phyloP scores from a whole-genome alignment of 2,888 invertebrate species.

The Anticlea derivata region DNA sequence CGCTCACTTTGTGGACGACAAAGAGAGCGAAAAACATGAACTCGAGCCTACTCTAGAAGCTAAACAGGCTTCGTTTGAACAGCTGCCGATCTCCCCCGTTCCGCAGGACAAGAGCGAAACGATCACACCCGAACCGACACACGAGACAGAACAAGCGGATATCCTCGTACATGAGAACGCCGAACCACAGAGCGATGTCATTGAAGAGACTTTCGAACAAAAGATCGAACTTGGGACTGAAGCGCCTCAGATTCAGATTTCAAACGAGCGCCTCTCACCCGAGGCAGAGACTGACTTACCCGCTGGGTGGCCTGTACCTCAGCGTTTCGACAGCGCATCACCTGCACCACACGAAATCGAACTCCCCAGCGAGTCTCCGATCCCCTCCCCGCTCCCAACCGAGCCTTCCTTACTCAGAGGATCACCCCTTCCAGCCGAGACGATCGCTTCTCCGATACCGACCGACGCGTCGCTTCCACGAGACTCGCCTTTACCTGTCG shows the following conservation, averaged over 20 bases:
- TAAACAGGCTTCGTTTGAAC: constrained; percentile 18
- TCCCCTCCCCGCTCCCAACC: constrained; percentile 16
- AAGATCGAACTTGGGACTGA: constrained; percentile 7
- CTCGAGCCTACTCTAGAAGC: constrained; percentile 6
- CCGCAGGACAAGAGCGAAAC: constrained; percentile 40
- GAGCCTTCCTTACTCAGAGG: constrained; percentile 36
- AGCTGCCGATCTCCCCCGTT: constrained; percentile 23
- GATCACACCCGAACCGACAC: constrained; percentile 43
- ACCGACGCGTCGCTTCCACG: constrained; percentile 33
- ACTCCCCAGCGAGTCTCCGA: constrained; percentile 16
- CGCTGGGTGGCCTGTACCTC: constrained; percentile 4
- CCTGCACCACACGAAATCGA: constrained; percentile 22
- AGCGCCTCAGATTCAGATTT: constrained; percentile 6
- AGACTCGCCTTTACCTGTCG: constrained; percentile 30
- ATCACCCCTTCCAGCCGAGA: constrained; percentile 13
- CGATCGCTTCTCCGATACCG: constrained; percentile 32
- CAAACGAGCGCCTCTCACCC: constrained; percentile 19
- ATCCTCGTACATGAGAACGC: constrained; percentile 24
- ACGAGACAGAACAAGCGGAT: constrained; percentile 35
- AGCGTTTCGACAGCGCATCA: constrained; percentile 5
- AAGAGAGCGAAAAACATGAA: constrained; percentile 11
- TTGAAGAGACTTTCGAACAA: constrained; percentile 5
- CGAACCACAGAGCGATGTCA: constrained; percentile 12
- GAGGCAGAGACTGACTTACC: neutral
- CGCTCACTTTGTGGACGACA: constrained; percentile 18